Evolutionary conservation across 2,888 invertebrate species (phyloP).

Genomic region (Eubasilissa splendida): DNA sequence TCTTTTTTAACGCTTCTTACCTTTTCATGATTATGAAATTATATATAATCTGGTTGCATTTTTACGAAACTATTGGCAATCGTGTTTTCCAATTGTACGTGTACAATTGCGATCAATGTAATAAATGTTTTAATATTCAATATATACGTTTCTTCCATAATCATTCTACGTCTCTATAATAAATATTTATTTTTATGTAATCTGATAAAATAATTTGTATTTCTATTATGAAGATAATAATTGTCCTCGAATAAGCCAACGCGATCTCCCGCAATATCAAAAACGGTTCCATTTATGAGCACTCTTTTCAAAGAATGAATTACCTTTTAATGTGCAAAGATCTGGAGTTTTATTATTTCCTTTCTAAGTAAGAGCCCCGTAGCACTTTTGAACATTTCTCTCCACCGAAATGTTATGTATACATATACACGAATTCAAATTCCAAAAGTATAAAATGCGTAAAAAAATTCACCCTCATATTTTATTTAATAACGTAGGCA

Average conservation of each 20-base stretch:
- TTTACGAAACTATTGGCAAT: too few relatives aligned
- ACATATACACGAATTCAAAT: conserved; percentile 49
- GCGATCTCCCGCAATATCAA: conserved; percentile 36
- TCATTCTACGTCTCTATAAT: too few relatives aligned
- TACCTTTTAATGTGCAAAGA: conserved; percentile 54
- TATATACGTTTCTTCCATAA: too few relatives aligned
- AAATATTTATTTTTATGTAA: too few relatives aligned
- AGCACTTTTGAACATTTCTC: conserved; percentile 56
- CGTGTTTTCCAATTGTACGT: too few relatives aligned
- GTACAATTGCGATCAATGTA: too few relatives aligned
- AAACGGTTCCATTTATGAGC: conserved; percentile 55
- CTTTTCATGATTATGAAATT: too few relatives aligned
- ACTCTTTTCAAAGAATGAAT: conserved; percentile 54
- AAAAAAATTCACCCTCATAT: conserved; percentile 58
- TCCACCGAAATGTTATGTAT: conserved; percentile 43
- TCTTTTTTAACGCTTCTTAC: too few relatives aligned
- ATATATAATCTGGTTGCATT: too few relatives aligned
- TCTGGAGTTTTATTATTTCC: conserved; percentile 55
- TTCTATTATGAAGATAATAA: too few relatives aligned
- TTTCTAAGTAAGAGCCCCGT: conserved; percentile 52
- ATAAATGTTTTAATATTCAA: too few relatives aligned
- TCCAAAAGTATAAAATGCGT: conserved; percentile 49
- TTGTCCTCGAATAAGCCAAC: neutral
- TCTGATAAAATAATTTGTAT: too few relatives aligned
- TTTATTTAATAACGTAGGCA: conserved; percentile 58